Base-by-base conservation (phyloP, 2,797 vertebrate species). In the Cichlasoma orientale region DNA sequence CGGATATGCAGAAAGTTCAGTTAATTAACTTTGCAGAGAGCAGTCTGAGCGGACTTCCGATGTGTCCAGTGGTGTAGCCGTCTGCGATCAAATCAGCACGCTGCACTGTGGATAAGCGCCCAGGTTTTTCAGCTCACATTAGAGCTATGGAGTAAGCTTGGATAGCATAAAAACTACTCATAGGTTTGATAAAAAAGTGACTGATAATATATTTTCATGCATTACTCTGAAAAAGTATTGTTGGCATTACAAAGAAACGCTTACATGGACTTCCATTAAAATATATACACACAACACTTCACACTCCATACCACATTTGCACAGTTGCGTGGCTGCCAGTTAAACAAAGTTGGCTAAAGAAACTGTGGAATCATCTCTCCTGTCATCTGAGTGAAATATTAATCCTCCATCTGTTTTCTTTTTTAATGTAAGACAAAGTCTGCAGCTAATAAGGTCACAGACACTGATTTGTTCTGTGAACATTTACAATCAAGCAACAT, bases 11-110 rank as follows among this genome's bases (percentile, higher is more conserved):
- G 13, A 29, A 18, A 59, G 36, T n/a, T 33, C 72, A 29, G 21
- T 58, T 59, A 18, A 68, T 31, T 79, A 27, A 79, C 74, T 71
- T 79, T 80, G 27, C 4, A 3, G 61, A 77, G 56, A 69, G 54
- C 23, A 14, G 53, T 57, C 52, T 83, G 77, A 80, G 69, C 56
- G 55, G 52, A 71, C 50, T 27, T 75, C 47, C 61, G 47, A 77
- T 12, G 54, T 81, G 29, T 82, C 74, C 66, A 81, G 69, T 33
- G 82, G 79, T 74, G 77, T 12, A 9, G 18, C 29, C 69, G 41
- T 52, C 69, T 19, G 29, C 66, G 16, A 44, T 79, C 27, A 82
- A 16, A 25, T 86, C 23, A 66, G 23, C 61, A 66, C 25, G 47
- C 23, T 0, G 23, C 38, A 44, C 23, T 27, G 38, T 27, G 9